These are phyloP conservation scores for Helicoverpa assulta DNA, from an alignment of 2,888 invertebrate species.

Conservation along the genomic window DNA sequence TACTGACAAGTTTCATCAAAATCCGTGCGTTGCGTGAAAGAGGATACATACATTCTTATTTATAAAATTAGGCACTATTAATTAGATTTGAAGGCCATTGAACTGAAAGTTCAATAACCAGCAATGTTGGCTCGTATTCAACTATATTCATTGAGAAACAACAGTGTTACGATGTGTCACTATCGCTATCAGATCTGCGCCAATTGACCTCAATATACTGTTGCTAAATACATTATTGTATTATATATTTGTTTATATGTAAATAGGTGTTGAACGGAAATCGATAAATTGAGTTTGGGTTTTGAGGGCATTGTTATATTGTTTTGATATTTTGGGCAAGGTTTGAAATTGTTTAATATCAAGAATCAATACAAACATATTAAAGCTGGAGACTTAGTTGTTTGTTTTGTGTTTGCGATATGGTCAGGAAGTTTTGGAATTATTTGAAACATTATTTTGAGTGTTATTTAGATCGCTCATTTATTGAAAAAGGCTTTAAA, in stretches of 20 bases:
- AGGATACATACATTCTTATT: no score
- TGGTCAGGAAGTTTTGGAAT: no score
- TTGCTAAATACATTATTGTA: conserved; percentile 19
- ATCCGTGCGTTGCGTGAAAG: no score
- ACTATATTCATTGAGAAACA: conserved; percentile 38
- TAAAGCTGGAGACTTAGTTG: no score
- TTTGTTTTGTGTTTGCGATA: no score
- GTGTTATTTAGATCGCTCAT: no score
- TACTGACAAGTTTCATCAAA: no score
- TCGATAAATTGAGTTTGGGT: no score
- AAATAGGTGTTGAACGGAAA: neutral
- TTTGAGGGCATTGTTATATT: neutral
- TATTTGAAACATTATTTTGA: no score
- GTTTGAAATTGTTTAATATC: neutral
- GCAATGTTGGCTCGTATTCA: conserved; percentile 30
- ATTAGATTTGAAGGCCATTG: conserved; percentile 7
- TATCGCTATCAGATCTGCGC: conserved; percentile 30
- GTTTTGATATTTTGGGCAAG: neutral
- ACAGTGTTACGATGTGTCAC: neutral
- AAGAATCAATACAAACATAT: no score
- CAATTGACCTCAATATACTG: conserved; percentile 43
- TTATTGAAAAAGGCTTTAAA: no score
- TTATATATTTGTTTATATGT: neutral
- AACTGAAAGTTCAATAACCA: conserved; percentile 13
- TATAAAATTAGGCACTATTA: neutral